These are phyloP conservation scores for Lytechinus pictus DNA, from an alignment of 35 echinoderm and acorn worm species.

Conservation along the genomic window DNA sequence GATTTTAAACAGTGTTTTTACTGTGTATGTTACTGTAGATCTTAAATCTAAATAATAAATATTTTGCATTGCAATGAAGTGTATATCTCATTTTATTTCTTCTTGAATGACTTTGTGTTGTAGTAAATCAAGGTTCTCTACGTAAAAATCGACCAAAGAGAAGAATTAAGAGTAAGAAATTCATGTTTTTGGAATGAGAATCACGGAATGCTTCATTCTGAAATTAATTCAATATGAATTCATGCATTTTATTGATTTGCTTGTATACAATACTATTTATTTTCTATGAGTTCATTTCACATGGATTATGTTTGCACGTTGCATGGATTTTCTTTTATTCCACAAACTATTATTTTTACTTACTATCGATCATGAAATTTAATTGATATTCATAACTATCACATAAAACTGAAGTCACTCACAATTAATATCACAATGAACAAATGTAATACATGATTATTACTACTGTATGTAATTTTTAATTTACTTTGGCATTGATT, in stretches of 20 bases:
- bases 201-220: not conserved
- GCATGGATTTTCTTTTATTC: not conserved
- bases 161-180: slow-evolving; percentile 30
- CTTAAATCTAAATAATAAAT: too few species aligned
- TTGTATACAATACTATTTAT: not conserved
- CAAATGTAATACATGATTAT: too few species aligned
- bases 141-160: slow-evolving; percentile 19
- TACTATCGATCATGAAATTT: too few species aligned
- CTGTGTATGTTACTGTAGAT: too few species aligned
- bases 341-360: too few species aligned
- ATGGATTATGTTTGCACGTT: not conserved
- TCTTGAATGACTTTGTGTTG: not conserved
- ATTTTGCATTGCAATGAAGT: not conserved
- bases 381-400: too few species aligned
- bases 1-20: too few species aligned
- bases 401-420: too few species aligned
- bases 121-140: slow-evolving; percentile 10
- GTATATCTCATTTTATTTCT: slow-evolving; percentile 1
- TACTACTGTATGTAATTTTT: too few species aligned
- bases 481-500: too few species aligned
- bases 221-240: not conserved
- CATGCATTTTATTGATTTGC: not conserved
- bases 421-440: too few species aligned
- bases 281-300: not conserved
- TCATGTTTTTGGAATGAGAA: not conserved